phyloP scores from a whole-genome alignment of 2,888 invertebrate species.

The Aphidoletes aphidimyza region DNA sequence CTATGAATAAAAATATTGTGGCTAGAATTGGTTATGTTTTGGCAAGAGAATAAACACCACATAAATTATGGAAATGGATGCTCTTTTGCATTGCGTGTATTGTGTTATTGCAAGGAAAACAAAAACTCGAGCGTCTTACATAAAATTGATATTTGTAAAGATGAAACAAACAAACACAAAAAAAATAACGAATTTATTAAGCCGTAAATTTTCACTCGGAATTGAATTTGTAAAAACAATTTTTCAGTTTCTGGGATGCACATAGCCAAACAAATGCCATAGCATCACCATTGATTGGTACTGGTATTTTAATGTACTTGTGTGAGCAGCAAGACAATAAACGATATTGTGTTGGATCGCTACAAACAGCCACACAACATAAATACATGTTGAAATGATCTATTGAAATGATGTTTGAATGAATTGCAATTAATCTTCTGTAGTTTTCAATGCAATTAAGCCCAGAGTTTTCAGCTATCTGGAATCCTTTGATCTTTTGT shows the following conservation, averaged over 20 bases:
- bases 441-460: conserved; percentile 48
- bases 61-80: conserved; percentile 17
- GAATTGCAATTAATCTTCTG: conserved; percentile 40
- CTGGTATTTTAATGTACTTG: background rate
- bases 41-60: conserved; percentile 1
- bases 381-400: conserved; percentile 17
- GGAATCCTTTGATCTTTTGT: conserved; percentile 34
- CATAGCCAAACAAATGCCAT: background rate
- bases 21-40: conserved; percentile 12
- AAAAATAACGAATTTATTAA: background rate
- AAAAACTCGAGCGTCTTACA: conserved; percentile 6
- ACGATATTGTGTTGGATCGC: background rate
- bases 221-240: conserved; percentile 29
- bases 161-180: no score
- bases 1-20: background rate
- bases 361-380: background rate
- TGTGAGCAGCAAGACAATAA: background rate
- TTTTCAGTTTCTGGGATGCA: no score
- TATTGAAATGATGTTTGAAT: background rate
- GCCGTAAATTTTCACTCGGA: conserved; percentile 25
- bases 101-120: no score
- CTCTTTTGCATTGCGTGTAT: background rate
- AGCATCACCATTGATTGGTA: background rate
- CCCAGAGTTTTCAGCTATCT: no score
- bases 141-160: background rate